phyloP scores from a whole-genome alignment of 2,113 vertebrate genomes.

The Hemiscyllium ocellatum region DNA sequence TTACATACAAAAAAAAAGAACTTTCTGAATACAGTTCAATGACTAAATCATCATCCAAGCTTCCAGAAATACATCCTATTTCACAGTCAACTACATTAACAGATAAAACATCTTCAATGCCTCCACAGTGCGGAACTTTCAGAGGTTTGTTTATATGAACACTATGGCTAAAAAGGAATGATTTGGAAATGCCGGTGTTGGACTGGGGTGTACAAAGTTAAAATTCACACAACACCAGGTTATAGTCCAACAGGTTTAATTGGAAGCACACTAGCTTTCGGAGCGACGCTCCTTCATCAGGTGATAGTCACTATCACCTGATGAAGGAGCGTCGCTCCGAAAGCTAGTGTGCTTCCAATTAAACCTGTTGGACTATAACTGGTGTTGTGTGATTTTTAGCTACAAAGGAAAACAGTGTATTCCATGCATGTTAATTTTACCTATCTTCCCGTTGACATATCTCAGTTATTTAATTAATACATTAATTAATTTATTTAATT shows the following conservation, averaged over 20 bases:
- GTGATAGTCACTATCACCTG: no score
- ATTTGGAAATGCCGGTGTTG: no score
- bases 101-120: background rate
- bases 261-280: no score
- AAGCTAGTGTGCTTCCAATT: no score
- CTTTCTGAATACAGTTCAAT: slow-evolving; percentile 53
- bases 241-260: no score
- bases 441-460: background rate
- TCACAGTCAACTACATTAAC: background rate
- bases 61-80: background rate
- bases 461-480: background rate
- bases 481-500: background rate
- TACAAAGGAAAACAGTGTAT: background rate
- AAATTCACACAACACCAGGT: no score
- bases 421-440: background rate
- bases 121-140: background rate
- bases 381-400: no score
- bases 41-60: slow-evolving; percentile 37
- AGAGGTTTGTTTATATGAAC: slow-evolving; percentile 8
- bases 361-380: no score
- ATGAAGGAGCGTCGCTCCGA: no score
- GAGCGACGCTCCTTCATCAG: no score
- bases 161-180: no score
- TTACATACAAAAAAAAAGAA: slow-evolving; percentile 59
- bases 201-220: no score